Evolutionary conservation across 1,140 invertebrate genomes (phyloP), one percentile per base, ranked within the genome.

Genomic region (Drepana arcuata): DNA sequence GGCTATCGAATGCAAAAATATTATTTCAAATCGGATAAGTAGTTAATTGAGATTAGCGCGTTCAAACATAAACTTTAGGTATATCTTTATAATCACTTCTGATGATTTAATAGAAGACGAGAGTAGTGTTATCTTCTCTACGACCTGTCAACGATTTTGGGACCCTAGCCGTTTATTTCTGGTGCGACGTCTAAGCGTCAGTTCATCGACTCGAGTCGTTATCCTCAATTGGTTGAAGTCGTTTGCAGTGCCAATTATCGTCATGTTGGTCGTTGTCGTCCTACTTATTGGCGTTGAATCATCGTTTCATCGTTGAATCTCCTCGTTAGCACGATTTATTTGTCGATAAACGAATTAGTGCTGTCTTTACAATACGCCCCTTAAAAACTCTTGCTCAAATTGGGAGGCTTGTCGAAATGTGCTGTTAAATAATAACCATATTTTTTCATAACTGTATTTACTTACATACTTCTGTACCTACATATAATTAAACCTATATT

Each of bases 201-300:
- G 68, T 69, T 67, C 65, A 55, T 63, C 58, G 63, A 62, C 64
- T 43, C 57, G 34, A 34, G 42, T 62, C 57, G 55, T 69, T 60
- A 60, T 60, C 41, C 51, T 46, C 61, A 58, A 65, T 61, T 63
- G 58, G 45, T 14, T 41, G 55, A 51, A 42, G 41, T 37, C 35
- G 49, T 53, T 63, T 48, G 55, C 45, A 27, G 43, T 39, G 51
- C 41, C 65, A 69, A 71, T 71, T 71, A 69, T 62, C 62, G 50
- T 41, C 40, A 60, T 50, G 54, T 45, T 46, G 35, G 35, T 24
- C 34, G 36, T 34, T 48, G 34, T 52, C 47, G 35, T 54, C 32
- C 48, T 42, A 36, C 46, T 48, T 48, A 50, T 46, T 41, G 31
- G 32, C 27, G 38, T 41, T 71, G 64, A 68, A 43, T 71, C 64